Base-by-base conservation (phyloP, 2,888 invertebrate species). In the Tuberolachnus salignus region DNA sequence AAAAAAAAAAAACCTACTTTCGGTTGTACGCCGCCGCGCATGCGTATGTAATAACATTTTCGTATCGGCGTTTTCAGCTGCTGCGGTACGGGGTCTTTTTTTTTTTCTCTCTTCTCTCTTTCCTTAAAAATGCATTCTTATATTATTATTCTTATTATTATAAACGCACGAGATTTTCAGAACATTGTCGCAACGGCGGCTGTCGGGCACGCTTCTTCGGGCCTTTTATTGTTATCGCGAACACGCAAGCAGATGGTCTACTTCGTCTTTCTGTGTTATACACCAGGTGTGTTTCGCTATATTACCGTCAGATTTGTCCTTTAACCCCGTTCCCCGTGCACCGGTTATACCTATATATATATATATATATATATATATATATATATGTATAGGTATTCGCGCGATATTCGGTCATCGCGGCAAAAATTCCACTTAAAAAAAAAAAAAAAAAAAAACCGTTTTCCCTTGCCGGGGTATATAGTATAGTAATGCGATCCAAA, bases 191-290 rank as follows among this genome's bases (percentile, higher is more conserved):
- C 74, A n/a, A n/a, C n/a, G 49, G 26, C 75, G 66, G 44, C 21
- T 21, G 19, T 21, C 75, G 34, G 75, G 75, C 75, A 78, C 75
- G 75, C 75, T 78, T 69, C 75, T 78, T 78, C 75, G 53, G n/a
- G 23, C 53, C 53, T 13, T 53, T 49, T 75, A 74, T 75, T 75
- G 66, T 75, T 75, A 63, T 34, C 74, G n/a, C 61, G 34, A 51
- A 3, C 46, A 19, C 21, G 23, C 69, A 34, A 67, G 66, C 75
- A 75, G 75, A 75, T 75, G 75, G 75, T 55, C 75, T 67, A 67
- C 55, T 57, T 67, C 44, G 75, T 46, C 23, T 19, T 14, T 13
- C n/a, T 21, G 6, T 3, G 3, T 3, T 34, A 19, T 26, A 3
- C 16, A 42, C 74, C 74, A 74, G 74, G 74, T 74, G 74, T 64